A percentile compares a stretch with the other conserved stretches of the same genome.
phyloP scores from a whole-genome alignment of 1,140 invertebrate species.

The Aphidius gifuensis region DNA sequence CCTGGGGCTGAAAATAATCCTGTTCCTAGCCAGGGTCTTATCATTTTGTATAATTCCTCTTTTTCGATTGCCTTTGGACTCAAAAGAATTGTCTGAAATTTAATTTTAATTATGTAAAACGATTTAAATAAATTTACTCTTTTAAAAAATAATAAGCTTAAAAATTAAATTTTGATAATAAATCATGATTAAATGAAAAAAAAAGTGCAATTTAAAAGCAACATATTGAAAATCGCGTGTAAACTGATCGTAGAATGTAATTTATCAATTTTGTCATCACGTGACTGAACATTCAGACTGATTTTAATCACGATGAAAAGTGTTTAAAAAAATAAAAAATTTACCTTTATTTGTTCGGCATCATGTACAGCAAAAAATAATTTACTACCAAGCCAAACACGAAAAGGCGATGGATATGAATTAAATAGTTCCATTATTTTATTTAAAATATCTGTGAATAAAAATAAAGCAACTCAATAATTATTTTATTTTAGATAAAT shows the following conservation, averaged over 20 bases:
- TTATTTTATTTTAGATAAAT: slow-evolving; percentile 2
- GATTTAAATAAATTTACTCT: too few species aligned
- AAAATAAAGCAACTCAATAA: not conserved
- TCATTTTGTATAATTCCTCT: slow-evolving; percentile 66
- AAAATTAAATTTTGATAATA: not conserved
- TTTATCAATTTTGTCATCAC: too few species aligned
- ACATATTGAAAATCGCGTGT: too few species aligned
- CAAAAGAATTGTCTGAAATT: slow-evolving; percentile 57
- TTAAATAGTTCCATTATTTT: slow-evolving; percentile 26
- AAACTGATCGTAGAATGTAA: too few species aligned
- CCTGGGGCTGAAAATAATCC: slow-evolving; percentile 70
- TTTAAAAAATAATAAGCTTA: not conserved
- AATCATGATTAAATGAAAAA: slow-evolving; percentile 1
- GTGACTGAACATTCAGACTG: too few species aligned
- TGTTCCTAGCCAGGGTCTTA: slow-evolving; percentile 67
- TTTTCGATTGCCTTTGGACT: slow-evolving; percentile 68
- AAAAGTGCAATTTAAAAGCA: not conserved
- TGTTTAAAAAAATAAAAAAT: not conserved
- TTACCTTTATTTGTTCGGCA: slow-evolving; percentile 53
- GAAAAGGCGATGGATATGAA: slow-evolving; percentile 30
- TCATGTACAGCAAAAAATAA: slow-evolving; percentile 47
- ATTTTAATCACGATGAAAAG: not conserved
- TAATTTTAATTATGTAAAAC: slow-evolving; percentile 1
- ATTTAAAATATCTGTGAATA: slow-evolving; percentile 28
- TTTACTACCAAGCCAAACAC: slow-evolving; percentile 40